A percentile compares a stretch with the other conserved stretches of the same genome.
phyloP scores from a whole-genome alignment of 2,888 invertebrate genomes.

The Drosophila falleni region DNA sequence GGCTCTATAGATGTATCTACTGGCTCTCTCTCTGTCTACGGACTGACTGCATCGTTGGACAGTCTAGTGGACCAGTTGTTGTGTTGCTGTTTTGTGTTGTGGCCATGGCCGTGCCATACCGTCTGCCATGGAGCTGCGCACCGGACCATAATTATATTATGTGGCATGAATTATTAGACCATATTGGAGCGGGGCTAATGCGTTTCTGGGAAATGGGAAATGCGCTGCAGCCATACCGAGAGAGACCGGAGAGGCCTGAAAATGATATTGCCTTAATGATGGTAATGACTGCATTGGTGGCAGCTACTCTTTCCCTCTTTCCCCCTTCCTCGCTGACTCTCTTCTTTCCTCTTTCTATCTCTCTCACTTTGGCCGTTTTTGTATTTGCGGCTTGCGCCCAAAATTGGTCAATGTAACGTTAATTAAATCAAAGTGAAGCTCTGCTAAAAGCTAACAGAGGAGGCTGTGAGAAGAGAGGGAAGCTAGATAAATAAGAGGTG shows the following conservation, averaged over 20 bases:
- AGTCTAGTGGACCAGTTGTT: conserved; percentile 3
- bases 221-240: conserved; percentile 47
- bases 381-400: conserved; percentile 58
- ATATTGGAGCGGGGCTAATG: conserved; percentile 82
- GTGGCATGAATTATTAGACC: conserved; percentile 84
- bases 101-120: conserved; percentile 80
- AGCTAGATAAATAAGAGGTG: background rate
- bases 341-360: conserved; percentile 2
- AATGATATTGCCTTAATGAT: conserved; percentile 84
- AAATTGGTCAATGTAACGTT: conserved; percentile 83
- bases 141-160: conserved; percentile 82
- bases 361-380: conserved; percentile 48
- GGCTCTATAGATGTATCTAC: background rate
- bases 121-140: conserved; percentile 69
- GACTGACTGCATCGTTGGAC: background rate
- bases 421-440: conserved; percentile 80
- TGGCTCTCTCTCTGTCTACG: background rate
- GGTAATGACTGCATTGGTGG: conserved; percentile 82
- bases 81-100: conserved; percentile 26
- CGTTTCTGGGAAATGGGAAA: conserved; percentile 80
- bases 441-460: conserved; percentile 10
- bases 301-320: conserved; percentile 14
- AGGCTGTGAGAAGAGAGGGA: background rate
- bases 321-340: conserved; percentile 3
- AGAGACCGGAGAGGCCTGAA: conserved; percentile 74